Evolutionary conservation across 92 coral and sea anemone species (phyloP), one percentile per base, ranked within the genome.

Genomic region (Epizoanthus illoricatus): DNA sequence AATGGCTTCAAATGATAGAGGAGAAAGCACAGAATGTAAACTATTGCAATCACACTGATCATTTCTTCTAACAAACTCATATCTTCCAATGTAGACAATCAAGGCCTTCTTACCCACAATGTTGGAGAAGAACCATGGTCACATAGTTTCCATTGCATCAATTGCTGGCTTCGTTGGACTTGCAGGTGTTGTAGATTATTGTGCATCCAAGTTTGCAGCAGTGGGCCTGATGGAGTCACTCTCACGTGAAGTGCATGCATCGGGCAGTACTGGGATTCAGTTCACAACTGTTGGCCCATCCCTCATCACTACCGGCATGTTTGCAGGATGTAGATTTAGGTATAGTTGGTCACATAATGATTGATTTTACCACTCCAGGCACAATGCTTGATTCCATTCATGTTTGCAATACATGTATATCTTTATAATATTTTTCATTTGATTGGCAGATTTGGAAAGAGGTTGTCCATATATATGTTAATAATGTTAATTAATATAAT

Each of bases 271-370:
- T 65, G 97, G 97, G 20, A 84, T 97, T 65, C 75, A 74, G 19
- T 88, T 97, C 71, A 97, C 99, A 20, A 97, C 98, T 15, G 91
- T 97, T 47, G 90, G 93, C 23, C 99, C 99, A 19, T 86, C 94
- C 12, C 90, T 91, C 54, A 91, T 91, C 63, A 85, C 86, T 16
- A 97, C 99, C 28, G 99, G 99, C 57, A 86, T 97, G 90, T 97
- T 97, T 91, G 92, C 85, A 21, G 99, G 99, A 15, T 91, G 90
- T 23, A 90, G 70, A 81, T 87, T 89, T 64, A 93, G 94, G 99
- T 41, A 84, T 76, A 4, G 6, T 8, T 65, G 42, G 56, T 10
- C 11, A 45, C 52, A 43, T 49, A 49, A 8, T 49, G 56, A 49
- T 9, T 49, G 56, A 49, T 8, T 2, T 49, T 49, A 49, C 56